Conservation (phyloP, 2,113 vertebrate species). For the Rattus rattus region DNA sequence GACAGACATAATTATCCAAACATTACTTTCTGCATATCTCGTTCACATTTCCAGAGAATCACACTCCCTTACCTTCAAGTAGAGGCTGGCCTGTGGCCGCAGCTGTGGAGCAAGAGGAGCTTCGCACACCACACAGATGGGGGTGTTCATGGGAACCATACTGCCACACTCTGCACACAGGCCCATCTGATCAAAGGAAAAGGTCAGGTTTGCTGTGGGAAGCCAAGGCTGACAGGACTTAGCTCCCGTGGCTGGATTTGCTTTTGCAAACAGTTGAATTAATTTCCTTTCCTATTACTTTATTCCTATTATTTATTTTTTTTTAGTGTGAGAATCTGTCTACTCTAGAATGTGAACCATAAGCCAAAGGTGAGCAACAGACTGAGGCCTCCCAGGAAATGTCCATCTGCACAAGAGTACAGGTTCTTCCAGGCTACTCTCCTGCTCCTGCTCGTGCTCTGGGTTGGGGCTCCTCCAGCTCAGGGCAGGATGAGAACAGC, state of each 20-base stretch:
- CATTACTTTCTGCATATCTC: conserved; percentile 2
- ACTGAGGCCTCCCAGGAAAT: not conserved
- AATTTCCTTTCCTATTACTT: conserved; percentile 47
- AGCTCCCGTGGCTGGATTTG: not conserved
- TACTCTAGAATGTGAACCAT: not conserved
- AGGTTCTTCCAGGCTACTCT: not conserved
- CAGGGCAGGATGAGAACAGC: not conserved
- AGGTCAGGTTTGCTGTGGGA: conserved; percentile 28
- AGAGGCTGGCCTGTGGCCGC: conserved; percentile 85
- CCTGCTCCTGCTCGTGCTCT: too few relatives aligned
- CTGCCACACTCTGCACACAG: conserved; percentile 89
- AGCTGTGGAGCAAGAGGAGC: conserved; percentile 87
- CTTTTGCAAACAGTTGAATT: conserved; percentile 24
- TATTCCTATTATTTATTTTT: not conserved
- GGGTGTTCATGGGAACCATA: conserved; percentile 90
- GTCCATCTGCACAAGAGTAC: not conserved
- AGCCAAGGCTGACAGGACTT: not conserved
- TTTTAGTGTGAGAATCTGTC: conserved; percentile 3
- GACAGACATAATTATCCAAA: conserved; percentile 9
- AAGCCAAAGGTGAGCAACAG: not conserved
- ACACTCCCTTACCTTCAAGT: conserved; percentile 86
- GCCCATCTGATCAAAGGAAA: conserved; percentile 86
- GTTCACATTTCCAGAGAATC: conserved; percentile 16
- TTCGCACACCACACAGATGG: conserved; percentile 93
- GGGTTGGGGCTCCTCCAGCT: not conserved